A percentile compares a stretch with the other conserved stretches of the same genome.
Conservation (phyloP, 1,140 invertebrate genomes). For the Apis mellifera region DNA sequence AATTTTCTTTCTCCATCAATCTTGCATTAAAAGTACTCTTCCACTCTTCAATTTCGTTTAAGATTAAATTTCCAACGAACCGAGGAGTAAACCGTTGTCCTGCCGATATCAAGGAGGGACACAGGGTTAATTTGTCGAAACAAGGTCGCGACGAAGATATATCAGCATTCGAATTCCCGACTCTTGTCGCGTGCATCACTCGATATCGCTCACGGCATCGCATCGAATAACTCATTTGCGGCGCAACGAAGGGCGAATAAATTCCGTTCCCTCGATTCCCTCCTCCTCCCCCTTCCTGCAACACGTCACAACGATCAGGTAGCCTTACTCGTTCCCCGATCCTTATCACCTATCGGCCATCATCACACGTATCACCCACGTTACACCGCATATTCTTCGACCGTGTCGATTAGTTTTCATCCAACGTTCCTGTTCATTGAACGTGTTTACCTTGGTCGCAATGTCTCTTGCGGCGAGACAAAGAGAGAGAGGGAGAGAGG, state of each 20-base stretch:
- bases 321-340: neutral
- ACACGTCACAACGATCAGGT: constrained; percentile 23
- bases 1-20: constrained; percentile 23
- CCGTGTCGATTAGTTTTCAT: constrained; percentile 24
- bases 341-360: neutral
- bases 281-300: neutral
- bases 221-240: neutral
- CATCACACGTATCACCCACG: neutral
- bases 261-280: constrained; percentile 12
- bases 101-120: no score
- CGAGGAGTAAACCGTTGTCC: neutral
- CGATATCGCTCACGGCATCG: neutral
- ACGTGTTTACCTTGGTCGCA: constrained; percentile 5
- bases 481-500: no score
- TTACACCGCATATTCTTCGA: neutral
- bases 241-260: neutral
- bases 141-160: neutral
- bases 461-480: neutral
- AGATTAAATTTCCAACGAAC: constrained; percentile 10
- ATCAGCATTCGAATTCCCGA: neutral
- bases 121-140: neutral
- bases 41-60: neutral
- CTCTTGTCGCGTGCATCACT: neutral
- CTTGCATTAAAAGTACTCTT: neutral
- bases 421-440: neutral